Evolutionary conservation across 2,113 vertebrate species (phyloP), one percentile per base, ranked within the genome.

Genomic region (Macquaria australasica): DNA sequence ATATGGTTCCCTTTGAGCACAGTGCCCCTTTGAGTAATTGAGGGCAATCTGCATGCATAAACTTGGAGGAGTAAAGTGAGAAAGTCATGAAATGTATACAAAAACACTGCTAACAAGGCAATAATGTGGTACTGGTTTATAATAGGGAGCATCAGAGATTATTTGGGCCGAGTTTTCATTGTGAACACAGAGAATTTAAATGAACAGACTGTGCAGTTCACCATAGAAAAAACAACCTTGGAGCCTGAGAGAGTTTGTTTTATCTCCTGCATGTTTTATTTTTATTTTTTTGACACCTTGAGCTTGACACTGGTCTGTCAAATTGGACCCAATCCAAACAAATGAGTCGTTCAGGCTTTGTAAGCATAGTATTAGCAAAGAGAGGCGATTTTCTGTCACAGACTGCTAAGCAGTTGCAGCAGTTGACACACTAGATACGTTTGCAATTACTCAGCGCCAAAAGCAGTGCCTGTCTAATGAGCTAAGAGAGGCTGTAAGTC

Each of bases 381-480:
- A 73, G 64, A 79, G 73, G 74, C 34, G 15, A 74, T 73, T 58
- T 67, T 50, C 90, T 62, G 62, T 88, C 80, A 83, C 85, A 85
- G 81, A 48, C 86, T 64, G 64, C 73, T 81, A 77, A 89, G 83
- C 83, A 79, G 64, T 31, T 51, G 72, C 84, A 70, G 79, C 67
- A 67, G 74, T 78, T 76, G 80, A 88, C 50, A 77, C 73, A 43
- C 77, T 28, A 50, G 80, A 90, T 85, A 73, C 37, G 18, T 83
- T 86, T 68, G 75, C 87, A 74, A 89, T 89, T 81, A 78, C 83
- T 87, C 69, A 60, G 67, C 50, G 85, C 88, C 88, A 83, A 67
- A 87, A 91, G 85, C 83, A 43, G 45, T 16, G 53, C 9, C 78
- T 87, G 86, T 86, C 89, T 89, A 90, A 94, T 88, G 89, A 93